Percentiles rank a stretch among this genome's conserved stretches.
Evolutionary conservation across 2,797 vertebrate species (phyloP).

Genomic region (Erethizon dorsatum): DNA sequence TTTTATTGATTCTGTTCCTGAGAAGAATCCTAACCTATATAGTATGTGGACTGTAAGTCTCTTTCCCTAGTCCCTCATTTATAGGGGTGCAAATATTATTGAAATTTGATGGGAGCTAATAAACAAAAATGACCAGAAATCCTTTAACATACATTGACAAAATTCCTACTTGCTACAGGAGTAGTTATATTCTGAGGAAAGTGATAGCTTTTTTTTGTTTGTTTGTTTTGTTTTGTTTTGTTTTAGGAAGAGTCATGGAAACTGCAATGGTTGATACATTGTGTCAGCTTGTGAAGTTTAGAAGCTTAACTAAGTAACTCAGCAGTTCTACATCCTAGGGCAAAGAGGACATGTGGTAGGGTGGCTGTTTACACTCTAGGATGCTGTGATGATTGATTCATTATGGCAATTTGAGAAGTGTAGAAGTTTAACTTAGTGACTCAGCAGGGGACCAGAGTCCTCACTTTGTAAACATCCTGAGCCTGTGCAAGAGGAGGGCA

Average conservation of each 20-base stretch:
- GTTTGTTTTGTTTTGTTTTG: background rate
- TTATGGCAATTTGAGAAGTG: background rate
- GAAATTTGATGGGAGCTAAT: background rate
- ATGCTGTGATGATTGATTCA: background rate
- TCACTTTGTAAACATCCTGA: background rate
- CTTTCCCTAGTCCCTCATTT: background rate
- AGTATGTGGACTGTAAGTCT: background rate
- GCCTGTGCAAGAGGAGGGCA: too few relatives aligned
- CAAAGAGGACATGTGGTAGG: background rate
- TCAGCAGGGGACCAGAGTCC: background rate
- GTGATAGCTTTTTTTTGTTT: too few relatives aligned
- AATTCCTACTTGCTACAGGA: background rate
- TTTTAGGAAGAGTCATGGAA: background rate
- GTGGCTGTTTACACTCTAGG: background rate
- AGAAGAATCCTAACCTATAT: background rate
- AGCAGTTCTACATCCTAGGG: background rate
- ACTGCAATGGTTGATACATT: background rate
- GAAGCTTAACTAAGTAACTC: background rate
- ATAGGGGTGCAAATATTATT: background rate
- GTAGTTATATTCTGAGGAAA: background rate
- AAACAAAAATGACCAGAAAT: background rate
- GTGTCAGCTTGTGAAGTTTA: background rate
- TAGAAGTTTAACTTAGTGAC: background rate
- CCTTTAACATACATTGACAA: background rate
- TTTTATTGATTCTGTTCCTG: background rate